A percentile compares a stretch with the other conserved stretches of the same genome.
phyloP scores from a whole-genome alignment of 2,113 vertebrate species.

The Motacilla tschutschensis region DNA sequence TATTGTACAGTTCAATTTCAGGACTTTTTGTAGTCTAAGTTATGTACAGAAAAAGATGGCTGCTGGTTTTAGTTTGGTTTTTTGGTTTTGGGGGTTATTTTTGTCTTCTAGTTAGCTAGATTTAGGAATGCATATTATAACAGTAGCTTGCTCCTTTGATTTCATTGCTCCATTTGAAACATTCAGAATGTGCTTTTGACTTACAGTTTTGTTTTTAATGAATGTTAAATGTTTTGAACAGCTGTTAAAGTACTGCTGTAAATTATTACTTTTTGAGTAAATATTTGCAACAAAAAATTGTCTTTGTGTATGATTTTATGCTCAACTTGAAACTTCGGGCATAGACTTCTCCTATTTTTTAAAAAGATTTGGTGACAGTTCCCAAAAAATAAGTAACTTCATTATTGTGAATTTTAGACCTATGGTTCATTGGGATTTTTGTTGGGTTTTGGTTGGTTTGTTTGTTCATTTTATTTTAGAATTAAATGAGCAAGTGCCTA shows the following conservation, averaged over 20 bases:
- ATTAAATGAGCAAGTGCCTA: slow-evolving; percentile 21
- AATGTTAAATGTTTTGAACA: slow-evolving; percentile 74
- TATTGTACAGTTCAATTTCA: slow-evolving; percentile 58
- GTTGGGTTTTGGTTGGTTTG: background rate
- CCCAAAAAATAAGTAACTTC: background rate
- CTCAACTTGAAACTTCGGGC: slow-evolving; percentile 20
- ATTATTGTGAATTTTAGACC: background rate
- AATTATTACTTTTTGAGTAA: slow-evolving; percentile 81
- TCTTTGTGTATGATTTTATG: slow-evolving; percentile 64
- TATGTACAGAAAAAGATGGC: slow-evolving; percentile 59
- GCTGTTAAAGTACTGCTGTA: slow-evolving; percentile 73
- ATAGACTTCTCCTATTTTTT: background rate
- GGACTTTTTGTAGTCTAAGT: slow-evolving; percentile 57
- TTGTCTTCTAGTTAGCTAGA: slow-evolving; percentile 60
- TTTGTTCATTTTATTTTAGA: background rate
- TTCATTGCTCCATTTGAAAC: slow-evolving; percentile 64
- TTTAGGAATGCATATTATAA: slow-evolving; percentile 64
- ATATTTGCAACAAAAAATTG: slow-evolving; percentile 79
- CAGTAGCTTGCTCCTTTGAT: slow-evolving; percentile 67
- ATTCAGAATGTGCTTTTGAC: slow-evolving; percentile 71
- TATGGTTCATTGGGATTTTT: background rate
- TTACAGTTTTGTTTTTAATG: slow-evolving; percentile 67
- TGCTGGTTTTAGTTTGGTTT: slow-evolving; percentile 33
- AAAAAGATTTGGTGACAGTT: background rate
- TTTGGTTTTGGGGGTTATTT: background rate